These are phyloP conservation scores for Aulostomus chinensis DNA, from an alignment of 2,797 vertebrate genomes.

Conservation along the genomic window DNA sequence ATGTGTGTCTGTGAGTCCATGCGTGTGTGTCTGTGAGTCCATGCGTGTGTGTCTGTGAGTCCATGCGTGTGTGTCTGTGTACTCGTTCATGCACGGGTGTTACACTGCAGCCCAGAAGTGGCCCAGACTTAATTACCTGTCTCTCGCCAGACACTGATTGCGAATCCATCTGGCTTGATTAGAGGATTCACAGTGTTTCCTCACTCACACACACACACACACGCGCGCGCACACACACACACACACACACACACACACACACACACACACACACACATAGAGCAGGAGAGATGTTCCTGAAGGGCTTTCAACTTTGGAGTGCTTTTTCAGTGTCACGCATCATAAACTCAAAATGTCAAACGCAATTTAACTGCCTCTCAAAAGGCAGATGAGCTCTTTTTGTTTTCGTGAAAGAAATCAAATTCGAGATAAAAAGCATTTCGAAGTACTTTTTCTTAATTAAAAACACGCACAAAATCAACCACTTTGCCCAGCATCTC, in stretches of 20 bases:
- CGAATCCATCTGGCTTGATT: conserved; percentile 77
- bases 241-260: conserved; percentile 2
- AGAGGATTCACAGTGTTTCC: conserved; percentile 60
- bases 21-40: background rate
- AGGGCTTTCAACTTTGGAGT: too few species aligned
- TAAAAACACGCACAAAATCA: too few species aligned
- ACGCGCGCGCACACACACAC: conserved; percentile 3
- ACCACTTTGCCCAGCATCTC: too few species aligned
- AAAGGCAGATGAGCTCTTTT: too few species aligned
- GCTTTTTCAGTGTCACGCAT: background rate
- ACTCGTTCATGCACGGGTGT: background rate
- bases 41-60: conserved; percentile 1
- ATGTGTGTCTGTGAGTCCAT: background rate
- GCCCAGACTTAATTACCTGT: conserved; percentile 75
- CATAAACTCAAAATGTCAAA: too few species aligned
- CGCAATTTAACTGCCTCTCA: too few species aligned
- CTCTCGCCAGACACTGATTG: conserved; percentile 74
- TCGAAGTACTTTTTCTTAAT: too few species aligned
- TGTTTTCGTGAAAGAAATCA: too few species aligned
- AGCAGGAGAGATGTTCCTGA: too few species aligned
- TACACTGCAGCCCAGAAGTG: conserved; percentile 44
- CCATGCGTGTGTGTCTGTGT: background rate
- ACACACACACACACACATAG: background rate
- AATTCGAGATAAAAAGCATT: too few species aligned
- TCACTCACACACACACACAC: conserved; percentile 3